These are phyloP conservation scores for Hybos culiciformis DNA, from an alignment of 2,888 invertebrate genomes.

Conservation along the genomic window DNA sequence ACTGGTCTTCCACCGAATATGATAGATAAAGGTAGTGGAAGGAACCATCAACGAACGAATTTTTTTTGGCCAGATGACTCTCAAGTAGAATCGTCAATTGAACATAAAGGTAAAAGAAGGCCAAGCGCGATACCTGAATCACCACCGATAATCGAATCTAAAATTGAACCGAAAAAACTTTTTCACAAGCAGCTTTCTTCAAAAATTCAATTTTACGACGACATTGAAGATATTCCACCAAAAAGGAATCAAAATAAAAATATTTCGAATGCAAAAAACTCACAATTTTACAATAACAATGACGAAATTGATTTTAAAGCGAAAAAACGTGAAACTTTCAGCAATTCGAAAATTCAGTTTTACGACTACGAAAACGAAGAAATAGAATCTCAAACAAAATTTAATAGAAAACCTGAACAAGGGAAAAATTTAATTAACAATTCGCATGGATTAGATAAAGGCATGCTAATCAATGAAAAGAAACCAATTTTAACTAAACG, in stretches of 20 bases:
- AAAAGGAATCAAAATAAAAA: constrained; percentile 1
- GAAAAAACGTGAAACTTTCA: constrained; percentile 26
- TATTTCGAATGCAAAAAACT: constrained; percentile 8
- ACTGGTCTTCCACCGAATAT: constrained; percentile 33
- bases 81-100: constrained; percentile 22
- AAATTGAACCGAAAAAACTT: constrained; percentile 26
- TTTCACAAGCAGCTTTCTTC: constrained; percentile 33
- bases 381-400: background rate
- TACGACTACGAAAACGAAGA: constrained; percentile 27
- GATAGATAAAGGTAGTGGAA: constrained; percentile 24
- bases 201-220: constrained; percentile 31
- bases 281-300: constrained; percentile 21
- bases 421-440: constrained; percentile 28
- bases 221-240: constrained; percentile 18
- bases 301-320: constrained; percentile 17
- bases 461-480: constrained; percentile 8
- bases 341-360: constrained; percentile 31
- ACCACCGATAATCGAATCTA: constrained; percentile 9
- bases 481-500: constrained; percentile 5
- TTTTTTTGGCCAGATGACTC: constrained; percentile 36
- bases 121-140: constrained; percentile 15
- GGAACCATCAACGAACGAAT: constrained; percentile 31
- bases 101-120: constrained; percentile 22
- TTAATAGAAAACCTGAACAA: background rate
- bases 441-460: constrained; percentile 25